Evolutionary conservation across 1,140 invertebrate species (phyloP).

Genomic region (Acromyrmex echinatior): DNA sequence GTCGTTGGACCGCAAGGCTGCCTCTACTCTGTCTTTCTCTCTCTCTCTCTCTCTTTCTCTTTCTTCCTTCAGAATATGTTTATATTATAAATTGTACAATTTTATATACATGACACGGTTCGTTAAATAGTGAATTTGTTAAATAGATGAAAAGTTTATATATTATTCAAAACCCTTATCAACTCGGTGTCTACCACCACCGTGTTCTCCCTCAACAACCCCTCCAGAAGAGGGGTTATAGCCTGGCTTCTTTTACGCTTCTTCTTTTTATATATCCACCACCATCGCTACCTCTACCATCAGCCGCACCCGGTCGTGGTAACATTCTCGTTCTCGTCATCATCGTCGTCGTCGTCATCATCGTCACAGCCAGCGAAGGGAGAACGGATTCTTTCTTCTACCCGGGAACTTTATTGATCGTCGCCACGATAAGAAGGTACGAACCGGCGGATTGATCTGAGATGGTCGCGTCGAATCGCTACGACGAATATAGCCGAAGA

Average conservation of each 20-base stretch:
- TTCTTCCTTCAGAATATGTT: too few species aligned
- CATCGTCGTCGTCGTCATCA: constrained; percentile 74
- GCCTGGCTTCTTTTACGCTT: constrained; percentile 40
- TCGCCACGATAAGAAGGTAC: constrained; percentile 85
- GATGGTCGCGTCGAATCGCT: constrained; percentile 53
- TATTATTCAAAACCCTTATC: too few species aligned
- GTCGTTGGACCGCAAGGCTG: constrained; percentile 75
- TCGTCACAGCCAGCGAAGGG: constrained; percentile 78
- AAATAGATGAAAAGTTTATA: too few species aligned
- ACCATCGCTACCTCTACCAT: constrained; percentile 44
- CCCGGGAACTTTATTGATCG: constrained; percentile 86
- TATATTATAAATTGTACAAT: too few species aligned
- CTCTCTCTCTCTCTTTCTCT: constrained; percentile 7
- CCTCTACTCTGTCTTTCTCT: constrained; percentile 25
- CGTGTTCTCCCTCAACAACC: constrained; percentile 40
- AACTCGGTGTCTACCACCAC: constrained; percentile 80
- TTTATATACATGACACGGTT: too few species aligned
- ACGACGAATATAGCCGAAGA: not conserved
- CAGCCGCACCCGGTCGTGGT: constrained; percentile 53
- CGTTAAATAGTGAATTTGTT: too few species aligned
- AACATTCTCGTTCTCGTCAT: constrained; percentile 31
- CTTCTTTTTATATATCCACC: constrained; percentile 17
- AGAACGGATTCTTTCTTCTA: constrained; percentile 85
- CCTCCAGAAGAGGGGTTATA: not conserved
- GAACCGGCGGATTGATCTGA: constrained; percentile 82